These are phyloP conservation scores for Smithornis capensis DNA, from an alignment of 2,113 vertebrate species.

Conservation along the genomic window DNA sequence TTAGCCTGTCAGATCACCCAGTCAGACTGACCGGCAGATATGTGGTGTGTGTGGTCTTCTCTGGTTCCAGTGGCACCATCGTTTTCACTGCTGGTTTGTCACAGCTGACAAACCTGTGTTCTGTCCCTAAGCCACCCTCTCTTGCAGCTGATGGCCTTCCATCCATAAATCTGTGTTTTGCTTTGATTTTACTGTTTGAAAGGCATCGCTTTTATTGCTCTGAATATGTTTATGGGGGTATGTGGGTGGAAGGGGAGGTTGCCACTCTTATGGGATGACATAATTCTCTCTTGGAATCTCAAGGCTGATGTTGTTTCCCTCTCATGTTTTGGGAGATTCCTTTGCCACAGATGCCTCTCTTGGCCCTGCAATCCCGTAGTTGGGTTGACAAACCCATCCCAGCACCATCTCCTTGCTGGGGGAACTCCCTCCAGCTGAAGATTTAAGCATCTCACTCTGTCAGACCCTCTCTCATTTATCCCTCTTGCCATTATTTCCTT, in stretches of 20 bases:
- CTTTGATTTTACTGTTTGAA: neutral
- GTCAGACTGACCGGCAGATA: neutral
- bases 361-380: neutral
- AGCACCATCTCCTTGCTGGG: rapidly evolving
- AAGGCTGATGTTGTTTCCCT: neutral
- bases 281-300: neutral
- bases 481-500: neutral
- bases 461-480: neutral
- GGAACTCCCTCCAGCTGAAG: neutral
- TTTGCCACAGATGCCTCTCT: neutral
- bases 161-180: neutral
- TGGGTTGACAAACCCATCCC: neutral
- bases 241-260: neutral
- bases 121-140: neutral
- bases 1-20: neutral
- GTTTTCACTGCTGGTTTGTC: neutral
- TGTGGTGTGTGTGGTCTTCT: neutral
- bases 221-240: neutral
- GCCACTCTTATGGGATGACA: neutral
- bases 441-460: neutral
- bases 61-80: neutral
- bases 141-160: neutral
- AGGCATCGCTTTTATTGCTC: neutral
- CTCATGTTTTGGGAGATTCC: neutral
- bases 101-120: neutral